Conservation (phyloP, 37 sponge, comb jelly and placozoan genomes). For the Aplysina aerophoba region DNA sequence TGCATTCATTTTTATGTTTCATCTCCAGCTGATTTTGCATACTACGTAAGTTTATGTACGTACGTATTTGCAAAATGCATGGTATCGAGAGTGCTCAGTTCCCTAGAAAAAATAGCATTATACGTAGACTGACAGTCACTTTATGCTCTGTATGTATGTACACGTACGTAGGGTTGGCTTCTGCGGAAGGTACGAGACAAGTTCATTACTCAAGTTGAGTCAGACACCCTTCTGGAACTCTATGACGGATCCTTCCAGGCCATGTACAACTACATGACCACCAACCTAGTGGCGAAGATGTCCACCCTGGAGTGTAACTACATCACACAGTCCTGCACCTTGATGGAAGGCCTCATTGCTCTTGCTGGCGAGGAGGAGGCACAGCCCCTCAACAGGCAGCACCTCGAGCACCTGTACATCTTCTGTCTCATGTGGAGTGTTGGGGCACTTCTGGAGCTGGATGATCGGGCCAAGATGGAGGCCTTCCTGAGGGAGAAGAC, state of each 20-base stretch:
- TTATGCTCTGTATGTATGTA: no score
- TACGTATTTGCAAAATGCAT: no score
- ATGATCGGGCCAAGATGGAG: constrained; percentile 92
- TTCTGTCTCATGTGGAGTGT: constrained; percentile 98
- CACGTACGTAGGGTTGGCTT: constrained; percentile 70
- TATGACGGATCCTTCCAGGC: constrained; percentile 80
- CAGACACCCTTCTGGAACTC: constrained; percentile 66
- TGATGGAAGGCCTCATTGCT: constrained; percentile 93
- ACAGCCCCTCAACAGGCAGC: constrained; percentile 46
- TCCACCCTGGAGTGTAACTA: constrained; percentile 89
- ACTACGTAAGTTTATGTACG: no score
- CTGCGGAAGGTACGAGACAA: constrained; percentile 72
- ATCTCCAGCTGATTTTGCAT: no score
- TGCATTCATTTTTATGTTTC: no score
- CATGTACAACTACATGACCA: constrained; percentile 68
- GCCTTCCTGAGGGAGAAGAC: constrained; percentile 80
- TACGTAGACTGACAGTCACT: no score
- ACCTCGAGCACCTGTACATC: constrained; percentile 91
- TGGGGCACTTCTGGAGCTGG: constrained; percentile 94
- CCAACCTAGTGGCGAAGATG: constrained; percentile 86
- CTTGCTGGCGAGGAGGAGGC: constrained; percentile 64
- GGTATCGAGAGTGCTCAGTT: no score
- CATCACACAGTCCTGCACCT: constrained; percentile 76
- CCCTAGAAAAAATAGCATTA: no score
- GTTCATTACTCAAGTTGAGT: constrained; percentile 75